Conservation (phyloP, 1,140 invertebrate genomes). For the Leguminivora glycinivorella region DNA sequence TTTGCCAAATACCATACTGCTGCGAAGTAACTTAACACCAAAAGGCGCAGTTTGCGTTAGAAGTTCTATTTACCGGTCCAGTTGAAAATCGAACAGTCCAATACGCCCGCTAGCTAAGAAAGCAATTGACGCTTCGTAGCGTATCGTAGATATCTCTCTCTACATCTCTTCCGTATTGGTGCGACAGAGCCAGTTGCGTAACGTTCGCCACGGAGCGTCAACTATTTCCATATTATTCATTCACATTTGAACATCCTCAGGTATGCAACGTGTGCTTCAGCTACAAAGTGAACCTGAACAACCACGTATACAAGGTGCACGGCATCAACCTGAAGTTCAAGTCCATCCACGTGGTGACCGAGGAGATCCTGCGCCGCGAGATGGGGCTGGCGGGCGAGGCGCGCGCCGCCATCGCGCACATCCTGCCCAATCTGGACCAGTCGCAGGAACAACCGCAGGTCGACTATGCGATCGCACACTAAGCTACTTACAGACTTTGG, state of each 20-base stretch:
- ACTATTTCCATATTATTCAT: too few species aligned
- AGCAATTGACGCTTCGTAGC: too few species aligned
- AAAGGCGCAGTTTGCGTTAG: too few species aligned
- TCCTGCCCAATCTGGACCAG: constrained; percentile 52
- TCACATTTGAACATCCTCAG: constrained; percentile 53
- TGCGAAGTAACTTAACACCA: constrained; percentile 76
- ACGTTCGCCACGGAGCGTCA: too few species aligned
- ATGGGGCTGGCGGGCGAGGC: constrained; percentile 61
- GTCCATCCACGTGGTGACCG: constrained; percentile 70
- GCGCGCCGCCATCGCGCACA: constrained; percentile 56
- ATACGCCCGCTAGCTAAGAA: too few species aligned
- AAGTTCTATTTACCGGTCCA: too few species aligned
- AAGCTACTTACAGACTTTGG: too few species aligned
- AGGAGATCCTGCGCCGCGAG: constrained; percentile 64
- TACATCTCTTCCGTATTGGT: too few species aligned
- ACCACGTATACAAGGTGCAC: constrained; percentile 72
- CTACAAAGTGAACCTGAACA: constrained; percentile 76
- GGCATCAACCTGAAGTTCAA: constrained; percentile 75
- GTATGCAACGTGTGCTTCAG: constrained; percentile 74
- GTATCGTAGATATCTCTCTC: too few species aligned
- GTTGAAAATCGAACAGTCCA: too few species aligned
- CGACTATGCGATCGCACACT: neutral
- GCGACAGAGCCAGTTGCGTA: too few species aligned
- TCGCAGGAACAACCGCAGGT: neutral
- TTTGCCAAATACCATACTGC: constrained; percentile 80